A percentile compares a stretch with the other conserved stretches of the same genome.
These are phyloP conservation scores for Procavia capensis DNA, from an alignment of 2,113 vertebrate species.

Conservation along the genomic window DNA sequence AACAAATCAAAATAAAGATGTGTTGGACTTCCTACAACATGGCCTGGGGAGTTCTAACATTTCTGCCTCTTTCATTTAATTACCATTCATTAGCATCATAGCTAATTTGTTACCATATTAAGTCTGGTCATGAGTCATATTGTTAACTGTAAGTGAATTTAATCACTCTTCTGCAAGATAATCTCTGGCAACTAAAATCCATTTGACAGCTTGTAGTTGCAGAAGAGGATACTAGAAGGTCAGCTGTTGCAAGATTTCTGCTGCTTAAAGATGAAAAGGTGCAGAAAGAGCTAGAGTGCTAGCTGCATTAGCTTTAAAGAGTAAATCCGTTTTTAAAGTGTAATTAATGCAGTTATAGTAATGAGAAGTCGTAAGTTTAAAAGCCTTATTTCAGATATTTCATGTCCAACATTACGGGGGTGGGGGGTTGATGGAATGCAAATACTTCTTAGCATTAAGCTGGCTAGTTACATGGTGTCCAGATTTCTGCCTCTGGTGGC, in stretches of 20 bases:
- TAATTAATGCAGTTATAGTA: neutral
- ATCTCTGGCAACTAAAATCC: neutral
- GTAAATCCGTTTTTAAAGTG: neutral
- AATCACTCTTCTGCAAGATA: constrained; percentile 55
- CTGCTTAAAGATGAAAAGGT: constrained; percentile 26
- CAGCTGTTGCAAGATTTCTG: constrained; percentile 11
- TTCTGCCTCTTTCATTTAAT: constrained; percentile 37
- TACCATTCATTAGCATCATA: neutral
- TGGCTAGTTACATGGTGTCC: neutral
- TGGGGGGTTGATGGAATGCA: neutral
- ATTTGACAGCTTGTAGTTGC: neutral
- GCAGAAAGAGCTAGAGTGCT: neutral
- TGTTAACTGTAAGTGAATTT: constrained; percentile 54
- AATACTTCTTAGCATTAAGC: constrained; percentile 25
- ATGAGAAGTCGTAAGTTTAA: neutral
- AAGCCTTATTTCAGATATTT: neutral
- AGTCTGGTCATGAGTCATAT: constrained; percentile 47
- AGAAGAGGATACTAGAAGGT: neutral
- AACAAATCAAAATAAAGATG: constrained; percentile 50
- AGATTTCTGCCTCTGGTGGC: constrained; percentile 53
- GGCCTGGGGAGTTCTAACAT: neutral
- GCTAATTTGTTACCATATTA: constrained; percentile 28
- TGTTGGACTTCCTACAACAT: neutral
- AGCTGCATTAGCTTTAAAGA: neutral
- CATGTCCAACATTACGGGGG: neutral